Conservation (phyloP, 2,797 vertebrate genomes). For the Hyperoplus immaculatus region DNA sequence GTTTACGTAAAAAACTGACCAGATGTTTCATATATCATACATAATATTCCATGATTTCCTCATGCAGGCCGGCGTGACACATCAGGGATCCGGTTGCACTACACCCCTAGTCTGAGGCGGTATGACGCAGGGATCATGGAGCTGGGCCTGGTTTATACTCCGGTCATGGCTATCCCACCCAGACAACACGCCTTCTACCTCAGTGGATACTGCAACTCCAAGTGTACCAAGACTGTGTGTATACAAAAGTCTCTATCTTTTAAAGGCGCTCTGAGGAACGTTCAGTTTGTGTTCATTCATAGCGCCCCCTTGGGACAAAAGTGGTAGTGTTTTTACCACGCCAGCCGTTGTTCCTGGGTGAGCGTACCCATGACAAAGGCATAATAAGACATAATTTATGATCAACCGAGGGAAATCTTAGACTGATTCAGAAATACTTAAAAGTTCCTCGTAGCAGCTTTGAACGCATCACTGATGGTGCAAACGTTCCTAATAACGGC, state of each 20-base stretch:
- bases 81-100: slow-evolving; percentile 93
- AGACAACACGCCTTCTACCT: slow-evolving; percentile 86
- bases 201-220: slow-evolving; percentile 93
- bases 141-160: slow-evolving; percentile 95
- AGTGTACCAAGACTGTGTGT: slow-evolving; percentile 92
- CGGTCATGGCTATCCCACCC: slow-evolving; percentile 95
- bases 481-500: background rate
- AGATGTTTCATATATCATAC: background rate
- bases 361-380: no score
- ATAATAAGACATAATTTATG: no score
- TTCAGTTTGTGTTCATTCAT: no score
- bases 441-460: background rate
- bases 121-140: slow-evolving; percentile 95
- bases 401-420: no score
- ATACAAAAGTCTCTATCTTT: background rate
- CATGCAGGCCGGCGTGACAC: slow-evolving; percentile 87
- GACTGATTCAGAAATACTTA: no score
- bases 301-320: no score
- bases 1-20: background rate
- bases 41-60: slow-evolving; percentile 11
- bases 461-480: background rate
- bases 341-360: no score
- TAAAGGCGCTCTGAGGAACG: no score
- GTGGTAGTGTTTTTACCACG: no score
- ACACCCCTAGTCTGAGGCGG: slow-evolving; percentile 87